Evolutionary conservation across 2,888 invertebrate genomes (phyloP), one percentile per base, ranked within the genome.

Genomic region (Cetonia aurata): DNA sequence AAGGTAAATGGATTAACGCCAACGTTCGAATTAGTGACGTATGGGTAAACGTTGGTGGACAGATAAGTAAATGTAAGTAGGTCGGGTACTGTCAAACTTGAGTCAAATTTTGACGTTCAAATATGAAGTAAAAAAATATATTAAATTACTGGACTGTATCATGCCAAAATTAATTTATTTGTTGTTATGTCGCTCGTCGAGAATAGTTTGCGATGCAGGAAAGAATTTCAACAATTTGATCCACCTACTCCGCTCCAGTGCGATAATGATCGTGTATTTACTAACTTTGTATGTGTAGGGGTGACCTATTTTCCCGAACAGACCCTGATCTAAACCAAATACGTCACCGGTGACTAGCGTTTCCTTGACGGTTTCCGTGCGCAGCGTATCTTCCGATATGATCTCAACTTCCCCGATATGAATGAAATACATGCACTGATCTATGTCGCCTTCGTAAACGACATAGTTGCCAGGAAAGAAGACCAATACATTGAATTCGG

Each of bases 381-480:
- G 72, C 17, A 76, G 13, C 8, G 69, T 74, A 41, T 78, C 77
- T 67, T 77, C 72, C 12, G 73, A 57, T 12, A 79, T 65, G 6
- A 71, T 75, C 12, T 73, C 70, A 0, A 79, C 72, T 57, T 73
- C 71, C 0, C 80, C 80, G 37, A 70, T 70, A 57, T 80, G 76
- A 4, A 80, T 72, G 53, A 80, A 80, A 55, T 79, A 80, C 79
- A 80, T 79, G 33, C 73, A 72, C 10, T 72, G 71, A 48, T 80
- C 77, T 8, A 76, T 75, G 48, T 79, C 79, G 1, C 77, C 77
- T 9, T 72, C 50, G 55, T 76, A 77, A 9, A 74, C 73, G 6
- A 80, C 73, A 37, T 73, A 74, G 52, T 80, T 75, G 0, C 75
- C 79, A 9, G 73, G 70, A 55, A 77, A 79, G 65, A 77, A 79